Conservation (phyloP, 2,888 invertebrate species). For the Heliconius aoede region DNA sequence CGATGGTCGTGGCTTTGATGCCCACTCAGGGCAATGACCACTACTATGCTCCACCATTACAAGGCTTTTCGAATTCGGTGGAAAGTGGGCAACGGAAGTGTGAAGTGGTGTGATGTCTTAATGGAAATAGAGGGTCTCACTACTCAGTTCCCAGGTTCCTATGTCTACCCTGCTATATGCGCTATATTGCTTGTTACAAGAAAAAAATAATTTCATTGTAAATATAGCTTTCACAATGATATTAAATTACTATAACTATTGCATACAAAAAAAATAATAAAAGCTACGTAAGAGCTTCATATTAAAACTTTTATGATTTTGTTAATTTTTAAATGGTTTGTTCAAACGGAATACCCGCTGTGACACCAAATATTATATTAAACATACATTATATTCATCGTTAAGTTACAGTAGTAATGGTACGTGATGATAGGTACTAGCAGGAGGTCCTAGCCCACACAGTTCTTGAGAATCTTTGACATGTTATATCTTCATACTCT, state of each 20-base stretch:
- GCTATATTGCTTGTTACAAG: no score
- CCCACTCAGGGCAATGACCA: no score
- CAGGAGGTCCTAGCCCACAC: constrained; percentile 26
- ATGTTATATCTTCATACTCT: not conserved
- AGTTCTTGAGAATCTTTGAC: not conserved
- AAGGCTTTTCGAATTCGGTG: no score
- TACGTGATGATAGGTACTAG: not conserved
- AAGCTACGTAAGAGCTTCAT: not conserved
- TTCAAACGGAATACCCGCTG: constrained; percentile 9
- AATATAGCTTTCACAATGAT: no score
- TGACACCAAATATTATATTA: constrained; percentile 4
- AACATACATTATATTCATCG: not conserved
- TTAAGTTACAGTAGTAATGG: constrained; percentile 2
- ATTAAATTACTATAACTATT: not conserved
- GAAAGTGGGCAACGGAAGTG: no score
- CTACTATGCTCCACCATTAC: no score
- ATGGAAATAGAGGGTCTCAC: no score
- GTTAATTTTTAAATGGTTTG: constrained; percentile 1
- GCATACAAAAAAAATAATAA: not conserved
- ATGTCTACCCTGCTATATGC: no score
- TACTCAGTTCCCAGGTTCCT: no score
- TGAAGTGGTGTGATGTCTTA: no score
- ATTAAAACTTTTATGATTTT: not conserved
- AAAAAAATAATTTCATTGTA: no score
- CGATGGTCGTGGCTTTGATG: no score